Base-by-base conservation (phyloP, 2,113 vertebrate genomes). In the Camarhynchus parvulus region DNA sequence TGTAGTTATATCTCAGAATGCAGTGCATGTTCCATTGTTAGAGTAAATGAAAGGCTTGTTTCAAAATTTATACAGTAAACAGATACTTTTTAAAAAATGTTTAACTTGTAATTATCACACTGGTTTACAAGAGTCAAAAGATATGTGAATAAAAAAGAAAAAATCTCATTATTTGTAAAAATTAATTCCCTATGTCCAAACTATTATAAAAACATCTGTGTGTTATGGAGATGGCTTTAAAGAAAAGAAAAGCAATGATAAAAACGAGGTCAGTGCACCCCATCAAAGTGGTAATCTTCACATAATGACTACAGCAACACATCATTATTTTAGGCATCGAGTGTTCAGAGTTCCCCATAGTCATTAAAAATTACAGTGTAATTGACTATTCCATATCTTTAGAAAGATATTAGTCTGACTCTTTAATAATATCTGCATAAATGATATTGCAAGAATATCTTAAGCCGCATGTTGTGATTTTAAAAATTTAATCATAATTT, bases 311-410 rank as follows among this genome's bases (percentile, higher is more conserved):
- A 50, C 24, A 87, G 37, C 15, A 77, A 87, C 14, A 8, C 4
- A 15, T 68, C n/a, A 33, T 82, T 74, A 44, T 89, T 93, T 72
- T 72, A 78, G 42, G 23, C 12, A 25, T 74, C 33, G 3, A 55
- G 25, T 46, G 42, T 52, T 80, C 42, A 67, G 41, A 85, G 46
- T 67, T 74, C 53, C 74, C 72, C 44, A n/a, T 47, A 89, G 79
- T 92, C 92, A 95, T 94, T 95, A 95, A 70, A 94, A 79, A 86
- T 83, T 62, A 87, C 19, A 14, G 16, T 77, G 37, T 66, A 84
- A 83, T 73, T 83, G 80, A 67, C 69, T 93, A 52, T 81, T 88
- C 30, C 18, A 37, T 74, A 53, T 92, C 42, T 91, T 94, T 69
- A 72, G 63, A 72, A 93, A 91, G 41, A 58, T 87, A 85, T 90